A percentile compares a stretch with the other conserved stretches of the same genome.
phyloP scores from a whole-genome alignment of 37 sponge, comb jelly and placozoan species.

The Halichondria panicea region DNA sequence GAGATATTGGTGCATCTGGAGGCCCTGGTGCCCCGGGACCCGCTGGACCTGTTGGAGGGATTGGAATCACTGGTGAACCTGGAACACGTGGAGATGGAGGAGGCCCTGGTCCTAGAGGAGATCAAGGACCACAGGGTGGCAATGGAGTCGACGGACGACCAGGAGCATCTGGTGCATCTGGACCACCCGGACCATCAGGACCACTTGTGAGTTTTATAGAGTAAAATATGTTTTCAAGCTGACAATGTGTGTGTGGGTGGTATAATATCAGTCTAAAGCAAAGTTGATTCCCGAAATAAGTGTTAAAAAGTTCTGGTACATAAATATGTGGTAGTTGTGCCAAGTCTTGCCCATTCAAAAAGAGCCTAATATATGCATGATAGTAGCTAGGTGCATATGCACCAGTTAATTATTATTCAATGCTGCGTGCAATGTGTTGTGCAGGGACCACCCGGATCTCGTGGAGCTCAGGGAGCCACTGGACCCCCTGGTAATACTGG shows the following conservation, averaged over 20 bases:
- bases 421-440: no score
- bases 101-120: background rate
- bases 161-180: constrained; percentile 32
- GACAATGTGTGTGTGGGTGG: no score
- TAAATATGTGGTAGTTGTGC: no score
- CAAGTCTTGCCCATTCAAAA: no score
- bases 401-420: no score
- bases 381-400: no score
- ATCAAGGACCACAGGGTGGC: background rate
- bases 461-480: constrained; percentile 40
- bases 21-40: constrained; percentile 3
- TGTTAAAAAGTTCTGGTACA: no score
- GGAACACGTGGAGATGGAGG: constrained; percentile 3
- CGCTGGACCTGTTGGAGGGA: background rate
- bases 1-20: background rate
- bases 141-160: constrained; percentile 5
- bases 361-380: no score
- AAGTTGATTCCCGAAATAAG: no score
- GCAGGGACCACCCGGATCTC: constrained; percentile 25
- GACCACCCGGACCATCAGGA: constrained; percentile 46
- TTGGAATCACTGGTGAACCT: background rate
- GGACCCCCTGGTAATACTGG: constrained; percentile 19
- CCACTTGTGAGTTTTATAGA: background rate
- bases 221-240: no score
- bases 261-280: no score